These are phyloP conservation scores for Acyrthosiphon pisum DNA, from an alignment of 1,140 invertebrate species.

Conservation along the genomic window DNA sequence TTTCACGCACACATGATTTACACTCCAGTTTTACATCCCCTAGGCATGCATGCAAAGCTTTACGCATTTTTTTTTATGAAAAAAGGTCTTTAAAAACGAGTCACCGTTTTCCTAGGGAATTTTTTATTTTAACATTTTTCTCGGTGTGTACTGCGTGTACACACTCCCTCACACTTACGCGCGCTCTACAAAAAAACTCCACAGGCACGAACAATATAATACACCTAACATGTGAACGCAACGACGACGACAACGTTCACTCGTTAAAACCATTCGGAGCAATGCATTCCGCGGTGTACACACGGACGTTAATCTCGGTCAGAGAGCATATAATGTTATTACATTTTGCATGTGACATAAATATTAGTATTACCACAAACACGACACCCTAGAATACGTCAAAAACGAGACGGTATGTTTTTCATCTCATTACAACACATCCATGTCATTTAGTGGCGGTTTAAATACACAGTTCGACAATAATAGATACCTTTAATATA, in stretches of 20 bases:
- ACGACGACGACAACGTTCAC: not conserved
- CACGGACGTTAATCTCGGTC: not conserved
- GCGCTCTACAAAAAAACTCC: not conserved
- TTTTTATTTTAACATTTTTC: conserved; percentile 5
- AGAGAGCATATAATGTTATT: not conserved
- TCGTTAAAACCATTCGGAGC: not conserved
- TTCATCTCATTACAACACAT: not conserved
- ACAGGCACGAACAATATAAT: conserved; percentile 1
- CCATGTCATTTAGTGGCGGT: no score
- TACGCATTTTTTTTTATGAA: conserved; percentile 4
- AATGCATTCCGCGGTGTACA: not conserved
- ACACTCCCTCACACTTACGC: not conserved
- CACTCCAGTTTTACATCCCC: not conserved
- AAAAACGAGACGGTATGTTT: not conserved
- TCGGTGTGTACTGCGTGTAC: not conserved
- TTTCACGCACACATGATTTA: conserved; percentile 15
- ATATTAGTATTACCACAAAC: not conserved
- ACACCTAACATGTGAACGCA: not conserved
- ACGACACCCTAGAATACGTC: not conserved
- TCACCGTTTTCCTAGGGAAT: not conserved
- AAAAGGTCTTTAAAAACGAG: not conserved
- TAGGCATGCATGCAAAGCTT: not conserved
- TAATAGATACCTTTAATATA: no score
- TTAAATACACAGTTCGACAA: no score
- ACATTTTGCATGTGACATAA: not conserved